These are phyloP conservation scores for Stegophylla sp. DNA, from an alignment of 2,888 invertebrate species.

Conservation along the genomic window DNA sequence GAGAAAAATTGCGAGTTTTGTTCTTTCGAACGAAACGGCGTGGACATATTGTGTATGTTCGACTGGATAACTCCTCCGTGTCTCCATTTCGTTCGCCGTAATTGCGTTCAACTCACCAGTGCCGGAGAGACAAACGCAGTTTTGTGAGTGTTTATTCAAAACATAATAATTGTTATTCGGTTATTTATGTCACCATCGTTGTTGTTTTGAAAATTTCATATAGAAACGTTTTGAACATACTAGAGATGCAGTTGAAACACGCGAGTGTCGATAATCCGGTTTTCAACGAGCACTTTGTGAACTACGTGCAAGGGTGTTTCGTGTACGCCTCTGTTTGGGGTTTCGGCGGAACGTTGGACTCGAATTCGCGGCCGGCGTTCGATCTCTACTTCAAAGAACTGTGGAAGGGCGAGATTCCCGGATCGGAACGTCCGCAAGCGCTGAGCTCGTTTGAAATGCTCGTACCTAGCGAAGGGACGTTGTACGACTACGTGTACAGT, in stretches of 20 bases:
- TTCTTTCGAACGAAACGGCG: conserved; percentile 59
- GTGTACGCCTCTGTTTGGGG: conserved; percentile 83
- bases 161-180: background rate
- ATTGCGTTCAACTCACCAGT: conserved; percentile 69
- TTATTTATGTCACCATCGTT: background rate
- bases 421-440: conserved; percentile 67
- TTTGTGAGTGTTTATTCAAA: conserved; percentile 23
- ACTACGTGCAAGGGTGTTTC: conserved; percentile 80
- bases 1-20: conserved; percentile 66
- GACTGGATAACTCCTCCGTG: conserved; percentile 82
- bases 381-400: conserved; percentile 66
- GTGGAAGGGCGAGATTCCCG: conserved; percentile 65
- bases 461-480: conserved; percentile 77
- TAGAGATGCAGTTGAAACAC: conserved; percentile 80
- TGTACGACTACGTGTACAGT: conserved; percentile 83
- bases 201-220: background rate
- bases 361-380: conserved; percentile 72
- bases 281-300: conserved; percentile 69
- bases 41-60: conserved; percentile 69
- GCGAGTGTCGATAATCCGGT: conserved; percentile 70
- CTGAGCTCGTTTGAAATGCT: conserved; percentile 77
- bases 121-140: conserved; percentile 37
- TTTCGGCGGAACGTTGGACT: conserved; percentile 80
- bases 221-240: conserved; percentile 73
- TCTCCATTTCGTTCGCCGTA: conserved; percentile 75